Evolutionary conservation across 1,140 invertebrate species (phyloP).

Genomic region (Rhopalosiphum padi): DNA sequence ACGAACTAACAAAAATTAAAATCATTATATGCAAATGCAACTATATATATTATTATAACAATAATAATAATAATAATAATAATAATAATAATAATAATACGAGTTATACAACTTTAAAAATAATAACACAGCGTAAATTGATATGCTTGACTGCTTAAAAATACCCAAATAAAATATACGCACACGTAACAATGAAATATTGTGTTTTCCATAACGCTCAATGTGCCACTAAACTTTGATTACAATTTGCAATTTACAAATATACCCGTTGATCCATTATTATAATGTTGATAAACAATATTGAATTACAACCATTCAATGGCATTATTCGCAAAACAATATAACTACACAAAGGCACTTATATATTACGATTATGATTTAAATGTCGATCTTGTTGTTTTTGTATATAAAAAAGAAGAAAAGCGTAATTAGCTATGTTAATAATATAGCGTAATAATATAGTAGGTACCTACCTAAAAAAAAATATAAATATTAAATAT

Average conservation of each 20-base stretch:
- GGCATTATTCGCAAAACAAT: background rate
- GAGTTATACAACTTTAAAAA: constrained; percentile 45
- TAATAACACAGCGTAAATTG: constrained; percentile 57
- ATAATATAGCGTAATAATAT: background rate
- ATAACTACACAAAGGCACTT: constrained; percentile 31
- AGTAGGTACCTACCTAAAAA: background rate
- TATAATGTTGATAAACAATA: background rate
- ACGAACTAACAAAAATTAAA: background rate
- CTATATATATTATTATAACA: background rate
- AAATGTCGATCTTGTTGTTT: background rate
- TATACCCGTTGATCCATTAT: constrained; percentile 29
- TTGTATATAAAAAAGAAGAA: background rate
- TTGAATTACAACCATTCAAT: background rate
- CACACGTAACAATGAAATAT: background rate
- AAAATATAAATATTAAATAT: constrained; percentile 1
- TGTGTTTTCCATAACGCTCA: background rate
- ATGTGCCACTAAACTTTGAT: background rate
- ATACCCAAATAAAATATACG: constrained; percentile 37
- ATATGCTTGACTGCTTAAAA: constrained; percentile 56
- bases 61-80: background rate
- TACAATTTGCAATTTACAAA: constrained; percentile 3
- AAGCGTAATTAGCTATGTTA: background rate
- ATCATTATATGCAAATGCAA: background rate
- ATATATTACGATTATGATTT: background rate
- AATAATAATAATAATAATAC: constrained; percentile 46